Evolutionary conservation across 1,140 invertebrate genomes (phyloP).

Genomic region (Aricia agestis): DNA sequence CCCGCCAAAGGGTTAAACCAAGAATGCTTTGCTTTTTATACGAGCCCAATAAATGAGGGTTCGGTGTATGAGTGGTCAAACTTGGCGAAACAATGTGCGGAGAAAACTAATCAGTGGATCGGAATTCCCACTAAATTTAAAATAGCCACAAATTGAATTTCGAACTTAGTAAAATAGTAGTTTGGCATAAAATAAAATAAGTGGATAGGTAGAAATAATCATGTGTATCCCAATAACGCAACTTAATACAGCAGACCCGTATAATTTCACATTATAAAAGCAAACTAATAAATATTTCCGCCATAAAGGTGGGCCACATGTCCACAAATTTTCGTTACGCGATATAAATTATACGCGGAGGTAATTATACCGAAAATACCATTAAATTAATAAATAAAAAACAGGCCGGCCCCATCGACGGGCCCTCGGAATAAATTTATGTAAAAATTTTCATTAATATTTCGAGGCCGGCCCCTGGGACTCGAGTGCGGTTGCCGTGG

Average conservation of each 20-base stretch:
- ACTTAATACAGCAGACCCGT: neutral
- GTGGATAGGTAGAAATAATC: too few relatives aligned
- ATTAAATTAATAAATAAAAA: slow-evolving; percentile 77
- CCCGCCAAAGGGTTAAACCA: slow-evolving; percentile 74
- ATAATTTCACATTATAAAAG: neutral
- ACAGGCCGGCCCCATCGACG: slow-evolving; percentile 63
- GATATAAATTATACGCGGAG: slow-evolving; percentile 72
- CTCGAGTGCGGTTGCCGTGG: slow-evolving; percentile 69
- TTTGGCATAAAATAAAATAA: too few relatives aligned
- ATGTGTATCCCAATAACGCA: neutral
- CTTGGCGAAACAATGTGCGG: slow-evolving; percentile 5
- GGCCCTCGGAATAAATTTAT: slow-evolving; percentile 75
- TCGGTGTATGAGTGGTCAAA: slow-evolving; percentile 27
- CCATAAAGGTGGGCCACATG: neutral
- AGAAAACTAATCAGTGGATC: neutral
- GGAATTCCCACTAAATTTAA: neutral
- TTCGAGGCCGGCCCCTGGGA: slow-evolving; percentile 71
- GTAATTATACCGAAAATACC: slow-evolving; percentile 75
- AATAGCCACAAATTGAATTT: neutral
- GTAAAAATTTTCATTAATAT: slow-evolving; percentile 77
- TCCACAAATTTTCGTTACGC: slow-evolving; percentile 54
- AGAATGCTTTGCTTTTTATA: slow-evolving; percentile 77
- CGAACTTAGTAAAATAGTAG: too few relatives aligned
- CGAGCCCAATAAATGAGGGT: slow-evolving; percentile 56
- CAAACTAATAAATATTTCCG: slow-evolving; percentile 14